Conservation (phyloP, 2,113 vertebrate genomes). For the Apistogramma diplotaenia region DNA sequence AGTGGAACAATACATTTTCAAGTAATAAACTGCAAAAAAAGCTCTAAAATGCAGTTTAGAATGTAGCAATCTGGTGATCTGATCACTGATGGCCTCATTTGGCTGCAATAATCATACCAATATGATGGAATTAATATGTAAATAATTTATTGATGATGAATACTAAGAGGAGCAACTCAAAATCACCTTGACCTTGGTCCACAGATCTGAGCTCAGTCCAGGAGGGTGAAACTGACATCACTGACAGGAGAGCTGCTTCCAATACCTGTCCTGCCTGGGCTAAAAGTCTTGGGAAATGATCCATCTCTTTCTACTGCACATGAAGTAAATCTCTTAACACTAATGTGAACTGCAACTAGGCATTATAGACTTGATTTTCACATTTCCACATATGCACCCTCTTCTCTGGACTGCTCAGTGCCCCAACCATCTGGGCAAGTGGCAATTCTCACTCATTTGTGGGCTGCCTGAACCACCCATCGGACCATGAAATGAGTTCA, state of each 20-base stretch:
- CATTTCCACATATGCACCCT: slow-evolving; percentile 33
- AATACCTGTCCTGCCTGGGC: not conserved
- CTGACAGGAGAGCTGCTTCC: not conserved
- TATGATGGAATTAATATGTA: slow-evolving; percentile 7
- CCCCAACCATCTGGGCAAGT: slow-evolving; percentile 51
- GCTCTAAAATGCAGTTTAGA: not conserved
- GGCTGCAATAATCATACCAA: slow-evolving; percentile 18
- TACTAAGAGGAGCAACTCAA: slow-evolving; percentile 14
- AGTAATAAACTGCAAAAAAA: too few species aligned
- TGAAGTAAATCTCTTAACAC: slow-evolving; percentile 5
- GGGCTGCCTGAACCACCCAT: slow-evolving; percentile 41
- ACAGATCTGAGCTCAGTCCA: not conserved
- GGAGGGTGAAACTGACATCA: slow-evolving; percentile 14
- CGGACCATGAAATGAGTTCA: slow-evolving; percentile 77
- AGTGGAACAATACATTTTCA: too few species aligned
- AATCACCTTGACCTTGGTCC: slow-evolving; percentile 22
- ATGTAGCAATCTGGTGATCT: not conserved
- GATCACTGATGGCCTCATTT: not conserved
- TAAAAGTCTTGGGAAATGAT: not conserved
- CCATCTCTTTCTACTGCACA: not conserved
- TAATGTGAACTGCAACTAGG: slow-evolving; percentile 3
- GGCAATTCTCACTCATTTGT: slow-evolving; percentile 68
- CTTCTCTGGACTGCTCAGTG: not conserved
- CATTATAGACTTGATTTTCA: slow-evolving; percentile 45
- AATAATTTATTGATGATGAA: slow-evolving; percentile 22